phyloP scores from a whole-genome alignment of 2,113 vertebrate species.

The Rhynchomys soricoides region DNA sequence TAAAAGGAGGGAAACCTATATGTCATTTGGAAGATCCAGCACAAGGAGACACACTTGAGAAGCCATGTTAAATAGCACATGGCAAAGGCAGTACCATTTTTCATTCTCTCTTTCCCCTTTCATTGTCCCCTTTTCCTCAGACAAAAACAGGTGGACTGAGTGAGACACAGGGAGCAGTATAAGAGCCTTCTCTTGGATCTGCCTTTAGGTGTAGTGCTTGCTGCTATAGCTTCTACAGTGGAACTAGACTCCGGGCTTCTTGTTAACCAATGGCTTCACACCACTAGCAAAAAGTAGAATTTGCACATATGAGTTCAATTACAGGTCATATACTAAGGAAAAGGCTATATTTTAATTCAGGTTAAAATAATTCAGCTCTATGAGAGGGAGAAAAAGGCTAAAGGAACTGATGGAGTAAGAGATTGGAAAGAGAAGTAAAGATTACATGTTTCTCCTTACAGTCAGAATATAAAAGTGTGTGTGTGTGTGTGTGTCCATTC shows the following conservation, averaged over 20 bases:
- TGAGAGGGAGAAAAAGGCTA: background rate
- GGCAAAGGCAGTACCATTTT: background rate
- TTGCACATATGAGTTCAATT: background rate
- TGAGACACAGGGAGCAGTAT: background rate
- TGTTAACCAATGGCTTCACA: background rate
- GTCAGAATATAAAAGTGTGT: background rate
- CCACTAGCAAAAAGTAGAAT: background rate
- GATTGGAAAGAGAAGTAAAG: background rate
- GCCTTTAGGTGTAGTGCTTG: background rate
- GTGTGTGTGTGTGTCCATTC: background rate
- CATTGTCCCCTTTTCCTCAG: background rate
- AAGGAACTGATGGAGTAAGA: background rate
- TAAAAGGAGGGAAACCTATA: background rate
- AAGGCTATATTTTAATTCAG: background rate
- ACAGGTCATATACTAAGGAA: background rate
- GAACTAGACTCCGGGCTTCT: background rate
- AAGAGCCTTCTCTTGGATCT: background rate
- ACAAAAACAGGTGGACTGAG: background rate
- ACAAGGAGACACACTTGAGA: background rate
- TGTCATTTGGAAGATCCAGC: background rate
- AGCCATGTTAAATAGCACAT: background rate
- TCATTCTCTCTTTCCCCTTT: background rate
- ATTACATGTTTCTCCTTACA: background rate
- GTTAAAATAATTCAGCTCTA: constrained; percentile 14
- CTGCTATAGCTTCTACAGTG: background rate